These are phyloP conservation scores for Bovichtus diacanthus DNA, from an alignment of 2,797 vertebrate genomes.

Conservation along the genomic window DNA sequence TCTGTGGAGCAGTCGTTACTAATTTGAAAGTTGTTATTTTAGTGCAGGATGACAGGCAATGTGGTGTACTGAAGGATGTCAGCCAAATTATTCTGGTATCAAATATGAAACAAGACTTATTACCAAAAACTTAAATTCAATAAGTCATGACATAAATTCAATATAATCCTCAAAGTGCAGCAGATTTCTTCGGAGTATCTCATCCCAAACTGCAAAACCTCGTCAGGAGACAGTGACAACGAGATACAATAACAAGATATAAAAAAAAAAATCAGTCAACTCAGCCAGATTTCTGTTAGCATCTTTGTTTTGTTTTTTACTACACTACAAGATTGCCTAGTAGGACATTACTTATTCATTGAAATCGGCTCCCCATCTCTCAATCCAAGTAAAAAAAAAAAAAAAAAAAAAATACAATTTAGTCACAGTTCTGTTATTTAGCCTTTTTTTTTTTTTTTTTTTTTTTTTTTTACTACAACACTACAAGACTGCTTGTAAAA, in stretches of 20 bases:
- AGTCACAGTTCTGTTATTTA: conserved; percentile 19
- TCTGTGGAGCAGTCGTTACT: not conserved
- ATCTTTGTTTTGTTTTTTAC: not conserved
- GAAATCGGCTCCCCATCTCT: conserved; percentile 42
- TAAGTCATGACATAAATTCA: conserved; percentile 12
- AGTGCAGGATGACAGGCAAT: not conserved
- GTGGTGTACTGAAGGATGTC: not conserved
- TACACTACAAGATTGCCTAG: conserved; percentile 27
- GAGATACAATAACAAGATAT: conserved; percentile 17
- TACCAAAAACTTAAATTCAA: conserved; percentile 11
- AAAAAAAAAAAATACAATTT: not conserved
- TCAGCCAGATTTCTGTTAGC: not conserved
- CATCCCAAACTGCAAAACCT: conserved; percentile 15
- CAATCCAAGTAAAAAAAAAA: conserved; percentile 27
- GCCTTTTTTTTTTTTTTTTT: not conserved
- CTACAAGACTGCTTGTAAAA: conserved; percentile 35
- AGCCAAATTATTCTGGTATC: not conserved
- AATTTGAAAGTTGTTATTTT: conserved; percentile 3
- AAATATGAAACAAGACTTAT: conserved; percentile 2
- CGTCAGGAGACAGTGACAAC: conserved; percentile 19
- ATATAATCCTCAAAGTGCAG: conserved; percentile 14
- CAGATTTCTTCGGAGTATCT: conserved; percentile 15
- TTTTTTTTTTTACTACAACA: not conserved
- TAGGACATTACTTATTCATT: conserved; percentile 60
- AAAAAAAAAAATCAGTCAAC: not conserved